Evolutionary conservation across 2,113 vertebrate genomes (phyloP), one percentile per base, ranked within the genome.

Genomic region (Ifrita kowaldi): DNA sequence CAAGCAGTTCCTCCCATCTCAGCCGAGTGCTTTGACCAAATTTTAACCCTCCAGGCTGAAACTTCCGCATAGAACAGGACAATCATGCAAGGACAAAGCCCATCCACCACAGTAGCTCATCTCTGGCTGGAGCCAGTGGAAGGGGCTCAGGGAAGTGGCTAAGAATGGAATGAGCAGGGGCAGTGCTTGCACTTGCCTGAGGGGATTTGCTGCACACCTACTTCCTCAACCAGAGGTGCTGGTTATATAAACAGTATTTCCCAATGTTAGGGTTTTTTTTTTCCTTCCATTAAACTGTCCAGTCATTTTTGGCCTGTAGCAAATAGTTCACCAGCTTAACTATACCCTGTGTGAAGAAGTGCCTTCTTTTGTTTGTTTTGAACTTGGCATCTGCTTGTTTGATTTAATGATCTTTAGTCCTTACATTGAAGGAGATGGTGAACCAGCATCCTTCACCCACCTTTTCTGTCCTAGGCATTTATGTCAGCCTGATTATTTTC

Each of bases 371-470:
- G 55, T 93, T 94, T 97, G 79, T 80, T 95, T 63, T 90, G 62
- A 96, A 69, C 74, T 53, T 95, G 91, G 87, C 87, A 96, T 76
- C 93, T 92, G 84, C 91, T 94, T 87, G 87, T 97, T 96, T 94
- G 60, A 68, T 92, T 89, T 94, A 84, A 95, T 71, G 49, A 89
- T 64, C 84, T 55, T 77, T 39, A 67, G 80, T 28, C 39, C 64
- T 89, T 64, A 53, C 24, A 42, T 16, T 59, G 90, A 89, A 94
- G 39, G 35, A 79, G 42, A 57, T 73, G 82, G 39, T 55, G 55
- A 92, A 70, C 39, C 35, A 84, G 71, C 68, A 86, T 69, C 80
- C 60, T 55, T 96, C 41, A 70, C 35, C 52, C 49, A 65, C 39
- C 64, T 73, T 70, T 84, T 94, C 57, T 32, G 42, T 84, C 55